Percentiles rank a stretch among this genome's conserved stretches.
These are phyloP conservation scores for Trissolcus brochymenae DNA, from an alignment of 2,888 invertebrate species.

Conservation along the genomic window DNA sequence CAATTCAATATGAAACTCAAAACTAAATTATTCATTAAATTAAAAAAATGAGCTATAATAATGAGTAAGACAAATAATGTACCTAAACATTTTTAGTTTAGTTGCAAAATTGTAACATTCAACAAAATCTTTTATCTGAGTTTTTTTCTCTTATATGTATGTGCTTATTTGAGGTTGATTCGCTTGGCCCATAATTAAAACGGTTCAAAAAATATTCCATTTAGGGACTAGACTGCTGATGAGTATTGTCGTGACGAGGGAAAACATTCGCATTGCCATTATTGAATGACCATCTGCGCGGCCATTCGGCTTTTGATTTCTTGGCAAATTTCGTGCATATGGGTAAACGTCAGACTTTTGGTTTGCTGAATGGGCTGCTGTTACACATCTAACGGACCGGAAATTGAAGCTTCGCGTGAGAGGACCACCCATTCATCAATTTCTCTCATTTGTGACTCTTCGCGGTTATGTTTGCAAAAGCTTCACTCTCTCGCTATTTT, in stretches of 20 bases:
- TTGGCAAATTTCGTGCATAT: constrained; percentile 37
- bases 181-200: neutral
- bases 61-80: no score
- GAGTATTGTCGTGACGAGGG: neutral
- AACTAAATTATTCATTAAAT: no score
- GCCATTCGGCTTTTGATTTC: constrained; percentile 53
- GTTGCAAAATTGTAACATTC: no score
- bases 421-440: constrained; percentile 54
- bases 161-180: neutral
- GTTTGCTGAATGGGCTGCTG: constrained; percentile 45
- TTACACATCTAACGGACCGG: constrained; percentile 53
- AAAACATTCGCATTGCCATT: neutral
- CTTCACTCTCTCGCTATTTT: neutral
- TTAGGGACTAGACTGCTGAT: neutral
- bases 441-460: constrained; percentile 38
- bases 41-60: no score
- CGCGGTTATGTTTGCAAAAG: constrained; percentile 41
- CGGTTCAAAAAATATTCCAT: neutral
- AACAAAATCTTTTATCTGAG: no score
- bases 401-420: constrained; percentile 55
- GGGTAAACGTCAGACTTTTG: constrained; percentile 40
- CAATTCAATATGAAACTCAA: no score
- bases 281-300: neutral
- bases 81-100: no score
- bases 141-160: neutral